Evolutionary conservation across 2,797 vertebrate species (phyloP).

Genomic region (Peromyscus nudipes): DNA sequence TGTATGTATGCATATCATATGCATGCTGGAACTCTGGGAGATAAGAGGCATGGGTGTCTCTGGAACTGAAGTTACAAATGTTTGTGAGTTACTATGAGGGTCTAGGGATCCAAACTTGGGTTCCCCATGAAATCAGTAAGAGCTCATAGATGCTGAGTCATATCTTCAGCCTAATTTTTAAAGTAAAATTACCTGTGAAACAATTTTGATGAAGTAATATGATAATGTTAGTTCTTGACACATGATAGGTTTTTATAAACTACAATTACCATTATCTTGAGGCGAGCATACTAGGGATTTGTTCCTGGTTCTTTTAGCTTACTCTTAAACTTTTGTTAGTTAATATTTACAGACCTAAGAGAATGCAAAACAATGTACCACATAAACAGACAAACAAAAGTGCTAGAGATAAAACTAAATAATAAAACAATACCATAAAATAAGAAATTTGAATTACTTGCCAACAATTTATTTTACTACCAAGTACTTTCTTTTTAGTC

Average conservation of each 20-base stretch:
- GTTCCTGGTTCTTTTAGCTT: neutral
- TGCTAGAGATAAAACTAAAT: neutral
- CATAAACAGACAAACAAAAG: neutral
- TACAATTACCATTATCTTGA: neutral
- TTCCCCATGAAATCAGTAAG: neutral
- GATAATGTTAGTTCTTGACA: neutral
- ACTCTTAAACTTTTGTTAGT: slow-evolving; percentile 44
- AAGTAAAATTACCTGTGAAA: neutral
- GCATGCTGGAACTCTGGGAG: neutral
- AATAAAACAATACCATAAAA: slow-evolving; percentile 15
- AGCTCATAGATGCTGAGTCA: neutral
- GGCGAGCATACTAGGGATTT: neutral
- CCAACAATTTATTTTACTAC: neutral
- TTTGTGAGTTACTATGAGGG: neutral
- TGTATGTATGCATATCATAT: neutral
- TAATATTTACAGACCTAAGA: neutral
- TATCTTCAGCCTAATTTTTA: neutral
- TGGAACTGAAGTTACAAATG: neutral
- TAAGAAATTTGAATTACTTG: slow-evolving; percentile 13
- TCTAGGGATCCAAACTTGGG: neutral
- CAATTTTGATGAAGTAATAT: slow-evolving; percentile 35
- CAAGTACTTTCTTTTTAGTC: slow-evolving; percentile 15
- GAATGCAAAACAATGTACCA: slow-evolving; percentile 8
- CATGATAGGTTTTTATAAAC: neutral
- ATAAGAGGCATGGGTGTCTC: neutral